Evolutionary conservation across 2,888 invertebrate species (phyloP), one percentile per base, ranked within the genome.

Genomic region (Conchocele bisecta): DNA sequence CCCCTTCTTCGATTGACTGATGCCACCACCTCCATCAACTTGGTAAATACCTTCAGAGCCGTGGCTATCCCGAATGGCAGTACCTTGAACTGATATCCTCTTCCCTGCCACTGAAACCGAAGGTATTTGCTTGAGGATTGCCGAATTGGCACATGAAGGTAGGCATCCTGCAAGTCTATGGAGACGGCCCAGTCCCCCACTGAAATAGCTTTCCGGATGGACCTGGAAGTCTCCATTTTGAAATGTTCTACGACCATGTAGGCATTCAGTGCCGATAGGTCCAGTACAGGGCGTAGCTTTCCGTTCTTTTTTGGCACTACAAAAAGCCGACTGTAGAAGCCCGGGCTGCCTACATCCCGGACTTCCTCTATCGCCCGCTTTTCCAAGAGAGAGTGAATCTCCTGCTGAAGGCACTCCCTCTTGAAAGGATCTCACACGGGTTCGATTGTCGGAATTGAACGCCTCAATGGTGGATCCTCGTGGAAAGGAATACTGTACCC

Each of bases 271-370:
- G 17, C 31, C 29, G 48, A 48, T 15, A 48, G 48, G 31, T 48
- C 48, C 15, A 48, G 28, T 26, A 48, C n/a, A 5, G 31, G 17
- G n/a, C 48, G 28, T 48, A 48, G n/a, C 31, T 48, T 48, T 28
- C 48, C 48, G 29, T 48, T 48, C 29, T 48, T 48, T 15, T 48
- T 48, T 13, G 48, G 48, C 28, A 48, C 48, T n/a, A 48, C 28
- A 31, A 48, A 48, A 7, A 48, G 15, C 11, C 48, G 5, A 42
- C n/a, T n/a, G n/a, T n/a, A n/a, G n/a, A 26, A 48, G 15, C 11
- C 28, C 7, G n/a, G 48, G 48, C 28, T 48, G n/a, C n/a, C 48
- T 48, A 29, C 48, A 15, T 28, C n/a, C 28, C 6, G 6, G 4
- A 48, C 15, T 11, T 31, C 31, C 48, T 28, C 29, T 31, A 48